Conservation (phyloP, 1,140 invertebrate genomes). For the Drosophila nannoptera region DNA sequence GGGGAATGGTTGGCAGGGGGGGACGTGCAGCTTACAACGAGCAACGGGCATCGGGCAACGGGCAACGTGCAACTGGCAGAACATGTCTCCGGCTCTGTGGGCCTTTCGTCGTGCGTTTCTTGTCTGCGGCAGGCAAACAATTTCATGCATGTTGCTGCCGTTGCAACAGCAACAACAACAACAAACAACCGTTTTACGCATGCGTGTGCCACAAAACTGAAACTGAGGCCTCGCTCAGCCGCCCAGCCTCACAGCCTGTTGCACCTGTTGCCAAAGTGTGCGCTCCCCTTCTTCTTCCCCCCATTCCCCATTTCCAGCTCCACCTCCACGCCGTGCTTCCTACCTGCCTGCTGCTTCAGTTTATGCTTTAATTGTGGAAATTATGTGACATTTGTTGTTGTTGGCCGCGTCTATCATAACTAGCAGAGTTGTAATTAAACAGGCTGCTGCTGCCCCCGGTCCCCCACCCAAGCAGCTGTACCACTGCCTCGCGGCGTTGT, state of each 20-base stretch:
- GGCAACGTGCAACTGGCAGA: conserved; percentile 40
- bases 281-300: conserved; percentile 7
- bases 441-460: conserved; percentile 31
- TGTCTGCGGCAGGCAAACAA: conserved; percentile 48
- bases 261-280: conserved; percentile 54
- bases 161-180: conserved; percentile 41
- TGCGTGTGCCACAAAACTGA: conserved; percentile 58
- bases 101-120: conserved; percentile 28
- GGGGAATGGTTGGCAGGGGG: not conserved
- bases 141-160: conserved; percentile 65
- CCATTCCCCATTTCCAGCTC: not conserved
- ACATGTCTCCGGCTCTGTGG: conserved; percentile 41
- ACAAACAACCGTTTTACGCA: conserved; percentile 72
- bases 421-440: conserved; percentile 74
- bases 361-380: conserved; percentile 76
- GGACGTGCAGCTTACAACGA: not conserved
- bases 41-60: conserved; percentile 5
- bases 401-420: conserved; percentile 66
- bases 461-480: not conserved
- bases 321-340: not conserved
- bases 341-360: conserved; percentile 53
- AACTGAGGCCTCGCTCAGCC: conserved; percentile 2
- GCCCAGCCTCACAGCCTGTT: conserved; percentile 45
- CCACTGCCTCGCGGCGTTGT: conserved; percentile 31
- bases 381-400: conserved; percentile 66